Evolutionary conservation across 2,113 vertebrate genomes (phyloP), one percentile per base, ranked within the genome.

Genomic region (Carollia perspicillata): DNA sequence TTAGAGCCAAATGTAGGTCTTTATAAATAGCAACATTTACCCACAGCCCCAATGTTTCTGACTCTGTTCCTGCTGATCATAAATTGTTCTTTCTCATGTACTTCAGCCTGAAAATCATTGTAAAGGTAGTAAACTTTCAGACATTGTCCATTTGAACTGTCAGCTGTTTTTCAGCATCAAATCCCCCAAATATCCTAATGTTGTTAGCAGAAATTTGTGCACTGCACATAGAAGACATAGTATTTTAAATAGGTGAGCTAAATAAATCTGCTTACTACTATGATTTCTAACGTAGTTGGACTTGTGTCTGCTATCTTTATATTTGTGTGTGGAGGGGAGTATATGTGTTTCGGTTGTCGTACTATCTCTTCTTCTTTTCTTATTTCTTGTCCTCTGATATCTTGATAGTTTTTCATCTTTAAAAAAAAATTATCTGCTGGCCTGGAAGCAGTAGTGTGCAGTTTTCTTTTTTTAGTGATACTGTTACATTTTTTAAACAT

Each of bases 81-180:
- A 90, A 95, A 74, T 66, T 66, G 49, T 90, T 93, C 69, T 42
- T 94, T 16, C 71, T 7, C 0, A 26, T 66, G 89, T 81, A 91
- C 86, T 93, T 92, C 55, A 80, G 14, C 83, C 93, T 90, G 44
- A 93, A 83, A 93, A 47, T 96, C 84, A 93, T 94, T 84, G 74
- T 95, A 96, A 97, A 94, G 63, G 40, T 96, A 60, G 11, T 71
- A 89, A 96, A 75, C 33, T 93, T 95, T 96, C 89, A 87, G 94
- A 95, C 42, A 63, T 37, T 93, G 96, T 72, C 85, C 93, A 49
- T 95, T 96, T 97, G 80, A 97, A 84, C 96, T 12, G 10, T 75
- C 89, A 97, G 93, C 69, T 96, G 0, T 88, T 95, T 92, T 91
- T 96, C 83, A 66, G 37, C 4, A 66, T 0, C 3, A 69, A 33